Conservation (phyloP, 2,113 vertebrate species). For the Anhinga rufa region DNA sequence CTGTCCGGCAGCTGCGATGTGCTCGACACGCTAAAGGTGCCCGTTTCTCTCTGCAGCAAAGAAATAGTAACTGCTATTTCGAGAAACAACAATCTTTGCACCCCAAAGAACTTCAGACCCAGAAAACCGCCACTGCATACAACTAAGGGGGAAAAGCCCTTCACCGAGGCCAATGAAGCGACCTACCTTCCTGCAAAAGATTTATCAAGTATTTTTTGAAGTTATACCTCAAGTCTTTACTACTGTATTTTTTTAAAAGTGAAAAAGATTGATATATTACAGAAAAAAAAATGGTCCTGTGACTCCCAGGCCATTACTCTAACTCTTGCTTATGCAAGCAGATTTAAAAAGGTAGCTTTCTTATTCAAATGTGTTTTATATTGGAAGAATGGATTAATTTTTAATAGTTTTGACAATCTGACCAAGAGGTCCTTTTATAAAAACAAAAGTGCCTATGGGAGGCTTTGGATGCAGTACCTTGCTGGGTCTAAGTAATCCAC, state of each 20-base stretch:
- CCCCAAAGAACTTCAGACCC: constrained; percentile 24
- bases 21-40: rapidly evolving
- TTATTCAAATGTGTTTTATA: constrained; percentile 5
- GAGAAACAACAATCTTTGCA: not conserved
- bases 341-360: constrained; percentile 5
- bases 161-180: not conserved
- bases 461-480: not conserved
- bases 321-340: constrained; percentile 52
- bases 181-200: constrained; percentile 61
- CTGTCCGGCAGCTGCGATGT: rapidly evolving
- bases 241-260: constrained; percentile 81
- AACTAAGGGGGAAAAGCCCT: not conserved
- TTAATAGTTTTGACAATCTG: not conserved
- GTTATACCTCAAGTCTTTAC: constrained; percentile 94
- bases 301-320: not conserved
- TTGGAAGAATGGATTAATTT: not conserved
- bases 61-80: constrained; percentile 17
- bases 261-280: constrained; percentile 23
- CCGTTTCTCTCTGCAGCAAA: constrained; percentile 42
- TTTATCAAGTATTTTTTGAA: constrained; percentile 78
- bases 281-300: not conserved
- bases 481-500: not conserved
- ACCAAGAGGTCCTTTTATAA: not conserved
- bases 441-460: not conserved
- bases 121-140: constrained; percentile 12